phyloP scores from a whole-genome alignment of 2,113 vertebrate genomes.

The Passerina amoena region DNA sequence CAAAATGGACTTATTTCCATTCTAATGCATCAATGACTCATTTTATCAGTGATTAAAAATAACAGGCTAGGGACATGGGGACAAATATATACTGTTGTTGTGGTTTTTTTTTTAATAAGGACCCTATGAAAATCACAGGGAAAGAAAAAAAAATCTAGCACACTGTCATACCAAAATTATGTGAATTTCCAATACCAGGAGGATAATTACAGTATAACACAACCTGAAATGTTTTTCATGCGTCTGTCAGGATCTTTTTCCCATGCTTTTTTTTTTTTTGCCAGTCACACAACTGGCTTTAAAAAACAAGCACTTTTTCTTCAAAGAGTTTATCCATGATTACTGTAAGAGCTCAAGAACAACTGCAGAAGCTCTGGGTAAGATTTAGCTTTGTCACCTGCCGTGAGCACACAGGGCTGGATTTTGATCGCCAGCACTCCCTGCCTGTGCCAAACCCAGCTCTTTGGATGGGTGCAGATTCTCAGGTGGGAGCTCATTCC shows the following conservation, averaged over 20 bases:
- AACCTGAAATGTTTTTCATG: constrained; percentile 42
- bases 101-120: neutral
- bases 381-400: neutral
- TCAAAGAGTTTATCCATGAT: constrained; percentile 4
- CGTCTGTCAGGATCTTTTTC: constrained; percentile 50
- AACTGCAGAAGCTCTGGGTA: neutral
- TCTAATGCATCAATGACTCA: neutral
- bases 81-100: neutral
- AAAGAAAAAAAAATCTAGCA: neutral
- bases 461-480: neutral
- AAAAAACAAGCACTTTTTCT: neutral
- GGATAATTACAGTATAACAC: constrained; percentile 52
- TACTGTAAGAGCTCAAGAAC: neutral
- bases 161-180: constrained; percentile 12
- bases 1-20: neutral
- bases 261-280: neutral
- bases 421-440: neutral
- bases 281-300: neutral
- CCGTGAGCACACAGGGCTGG: fast-evolving
- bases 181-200: constrained; percentile 10
- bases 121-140: neutral
- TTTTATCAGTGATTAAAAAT: neutral
- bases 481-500: fast-evolving
- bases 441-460: neutral
- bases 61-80: neutral